Base-by-base conservation (phyloP, 1,140 invertebrate species). In the Ostrea edulis region DNA sequence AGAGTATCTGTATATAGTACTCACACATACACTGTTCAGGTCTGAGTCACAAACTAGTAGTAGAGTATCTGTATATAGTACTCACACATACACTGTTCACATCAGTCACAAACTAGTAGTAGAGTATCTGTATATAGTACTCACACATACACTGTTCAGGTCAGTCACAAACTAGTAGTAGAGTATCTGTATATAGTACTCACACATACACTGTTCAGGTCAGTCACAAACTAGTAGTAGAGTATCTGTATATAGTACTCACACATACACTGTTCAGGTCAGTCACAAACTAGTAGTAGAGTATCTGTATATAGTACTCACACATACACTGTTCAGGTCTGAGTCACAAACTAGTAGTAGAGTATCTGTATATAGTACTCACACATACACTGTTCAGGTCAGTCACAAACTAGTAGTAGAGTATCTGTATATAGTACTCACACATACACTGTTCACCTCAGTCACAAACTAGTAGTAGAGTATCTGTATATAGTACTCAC, bases 241-340 rank as follows among this genome's bases (percentile, higher is more conserved):
- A 44, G 35, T 44, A 5, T 44, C 35, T 5, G 5, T 44, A 44
- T 44, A 44, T 44, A 2, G 35, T 44, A 5, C 5, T 44, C 35
- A 44, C 35, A 44, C 35, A 44, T 5, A 90, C 91, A 20, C 85
- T 82, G 44, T 44, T 51, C 20, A 44, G 25, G 68, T 77, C 12
- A 77, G 68, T 11, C 9, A 44, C 35, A 44, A 44, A 44, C 5
- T 44, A 44, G 1, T 5, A 44, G 35, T 44, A 44, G 35, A 44
- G 35, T 44, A 5, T 44, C 35, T 5, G 5, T 44, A 44, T 44
- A 44, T 44, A 2, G 35, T 44, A 5, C 5, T 44, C 35, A 44
- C 35, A 44, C 35, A 44, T 5, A 90, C 91, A 20, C 85, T 82
- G 44, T 44, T 51, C 20, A 44, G 25, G 68, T 77, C 12, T n/a